Percentiles rank a stretch among this genome's conserved stretches.
Evolutionary conservation across 2,797 vertebrate genomes (phyloP).

Genomic region (Sternotherus odoratus): DNA sequence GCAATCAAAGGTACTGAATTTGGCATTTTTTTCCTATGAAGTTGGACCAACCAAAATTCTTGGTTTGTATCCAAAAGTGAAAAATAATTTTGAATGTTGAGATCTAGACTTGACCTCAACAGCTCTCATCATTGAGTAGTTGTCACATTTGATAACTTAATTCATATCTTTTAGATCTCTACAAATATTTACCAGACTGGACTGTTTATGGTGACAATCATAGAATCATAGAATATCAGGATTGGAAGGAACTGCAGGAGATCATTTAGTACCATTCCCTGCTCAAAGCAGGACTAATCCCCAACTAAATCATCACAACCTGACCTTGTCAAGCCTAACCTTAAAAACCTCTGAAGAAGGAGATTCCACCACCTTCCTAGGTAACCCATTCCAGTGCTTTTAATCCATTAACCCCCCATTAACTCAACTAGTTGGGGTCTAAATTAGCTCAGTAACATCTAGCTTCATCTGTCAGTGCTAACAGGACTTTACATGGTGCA

Average conservation of each 20-base stretch:
- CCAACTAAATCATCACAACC: no score
- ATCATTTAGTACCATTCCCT: no score
- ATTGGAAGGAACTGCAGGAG: no score
- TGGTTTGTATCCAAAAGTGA: conserved; percentile 39
- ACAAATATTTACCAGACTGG: conserved; percentile 63
- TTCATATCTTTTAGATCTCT: conserved; percentile 72
- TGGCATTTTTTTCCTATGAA: conserved; percentile 25
- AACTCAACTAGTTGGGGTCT: conserved; percentile 63
- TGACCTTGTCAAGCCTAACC: no score
- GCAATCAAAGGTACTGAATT: conserved; percentile 34
- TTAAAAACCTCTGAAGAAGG: no score
- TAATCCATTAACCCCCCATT: neutral
- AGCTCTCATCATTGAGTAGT: conserved; percentile 75
- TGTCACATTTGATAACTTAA: conserved; percentile 65
- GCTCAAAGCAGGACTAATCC: no score
- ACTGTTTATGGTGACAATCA: conserved; percentile 73
- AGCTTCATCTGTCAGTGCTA: conserved; percentile 55
- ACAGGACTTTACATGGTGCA: conserved; percentile 49
- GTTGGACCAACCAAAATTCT: neutral
- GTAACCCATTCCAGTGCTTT: no score
- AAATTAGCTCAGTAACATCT: conserved; percentile 73
- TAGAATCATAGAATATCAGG: no score
- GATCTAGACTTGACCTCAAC: conserved; percentile 47
- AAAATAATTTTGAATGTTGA: conserved; percentile 62
- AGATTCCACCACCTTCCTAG: no score